Conservation (phyloP, 2,113 vertebrate species). For the Ardeotis arabs region DNA sequence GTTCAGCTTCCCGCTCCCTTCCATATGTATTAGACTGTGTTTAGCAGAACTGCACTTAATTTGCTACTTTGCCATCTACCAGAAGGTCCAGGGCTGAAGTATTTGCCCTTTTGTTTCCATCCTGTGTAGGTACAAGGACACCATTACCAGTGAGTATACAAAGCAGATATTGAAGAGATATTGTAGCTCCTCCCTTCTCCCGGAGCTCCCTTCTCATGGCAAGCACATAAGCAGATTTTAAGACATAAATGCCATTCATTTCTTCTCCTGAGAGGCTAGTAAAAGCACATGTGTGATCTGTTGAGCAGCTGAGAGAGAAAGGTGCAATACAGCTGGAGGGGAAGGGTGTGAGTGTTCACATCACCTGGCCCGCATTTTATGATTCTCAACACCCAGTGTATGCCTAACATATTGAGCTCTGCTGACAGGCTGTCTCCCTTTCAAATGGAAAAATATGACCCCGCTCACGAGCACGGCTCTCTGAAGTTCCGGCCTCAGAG, state of each 20-base stretch:
- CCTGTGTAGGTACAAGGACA: background rate
- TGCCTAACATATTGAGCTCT: background rate
- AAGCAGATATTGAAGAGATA: background rate
- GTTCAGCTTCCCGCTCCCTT: background rate
- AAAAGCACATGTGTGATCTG: background rate
- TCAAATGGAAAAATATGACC: conserved; percentile 18
- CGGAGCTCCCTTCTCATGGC: background rate
- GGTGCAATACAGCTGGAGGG: background rate
- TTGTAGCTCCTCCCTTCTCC: background rate
- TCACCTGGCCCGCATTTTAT: background rate
- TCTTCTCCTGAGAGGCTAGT: background rate
- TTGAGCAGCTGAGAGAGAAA: background rate
- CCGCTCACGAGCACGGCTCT: background rate
- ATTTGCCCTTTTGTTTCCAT: background rate
- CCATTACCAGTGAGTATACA: background rate
- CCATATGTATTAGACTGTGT: background rate
- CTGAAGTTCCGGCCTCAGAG: background rate
- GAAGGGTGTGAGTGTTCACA: background rate
- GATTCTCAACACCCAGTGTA: background rate
- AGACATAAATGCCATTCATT: background rate
- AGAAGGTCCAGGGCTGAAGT: background rate
- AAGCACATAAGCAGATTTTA: background rate
- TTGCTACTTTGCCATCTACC: background rate
- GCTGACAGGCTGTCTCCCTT: conserved; percentile 1
- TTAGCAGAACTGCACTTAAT: background rate